Conservation (phyloP, 2,888 invertebrate genomes). For the Mellilla xanthometata region DNA sequence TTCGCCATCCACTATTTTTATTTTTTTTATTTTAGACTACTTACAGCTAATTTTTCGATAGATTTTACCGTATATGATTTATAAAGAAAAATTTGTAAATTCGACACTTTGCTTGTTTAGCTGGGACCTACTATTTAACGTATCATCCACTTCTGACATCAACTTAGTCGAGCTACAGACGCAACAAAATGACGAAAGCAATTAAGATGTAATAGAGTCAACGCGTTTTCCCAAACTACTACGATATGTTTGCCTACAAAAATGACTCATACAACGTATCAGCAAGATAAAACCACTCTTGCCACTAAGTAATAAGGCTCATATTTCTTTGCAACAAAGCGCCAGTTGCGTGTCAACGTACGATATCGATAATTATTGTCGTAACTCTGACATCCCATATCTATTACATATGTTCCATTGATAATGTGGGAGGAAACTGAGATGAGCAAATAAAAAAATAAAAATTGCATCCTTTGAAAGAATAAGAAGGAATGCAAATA, state of each 20-base stretch:
- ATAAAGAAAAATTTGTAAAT: no score
- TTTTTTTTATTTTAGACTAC: no score
- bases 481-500: no score
- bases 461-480: no score
- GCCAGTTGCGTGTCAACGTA: slow-evolving; percentile 26
- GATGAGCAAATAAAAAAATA: not conserved
- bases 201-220: slow-evolving; percentile 9
- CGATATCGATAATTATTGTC: slow-evolving; percentile 31
- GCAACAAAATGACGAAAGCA: no score
- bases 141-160: no score
- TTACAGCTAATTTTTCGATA: no score
- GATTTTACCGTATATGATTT: no score
- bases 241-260: slow-evolving; percentile 20
- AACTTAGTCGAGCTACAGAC: no score
- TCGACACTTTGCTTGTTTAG: no score
- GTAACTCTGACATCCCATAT: slow-evolving; percentile 19
- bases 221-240: slow-evolving; percentile 1
- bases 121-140: no score
- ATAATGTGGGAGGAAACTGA: not conserved
- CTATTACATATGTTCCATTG: slow-evolving; percentile 25
- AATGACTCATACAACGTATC: slow-evolving; percentile 22
- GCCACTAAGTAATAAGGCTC: not conserved
- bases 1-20: no score
- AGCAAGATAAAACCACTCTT: not conserved
- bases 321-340: slow-evolving; percentile 11